Base-by-base conservation (phyloP, 2,113 vertebrate genomes). In the Datnioides undecimradiatus region DNA sequence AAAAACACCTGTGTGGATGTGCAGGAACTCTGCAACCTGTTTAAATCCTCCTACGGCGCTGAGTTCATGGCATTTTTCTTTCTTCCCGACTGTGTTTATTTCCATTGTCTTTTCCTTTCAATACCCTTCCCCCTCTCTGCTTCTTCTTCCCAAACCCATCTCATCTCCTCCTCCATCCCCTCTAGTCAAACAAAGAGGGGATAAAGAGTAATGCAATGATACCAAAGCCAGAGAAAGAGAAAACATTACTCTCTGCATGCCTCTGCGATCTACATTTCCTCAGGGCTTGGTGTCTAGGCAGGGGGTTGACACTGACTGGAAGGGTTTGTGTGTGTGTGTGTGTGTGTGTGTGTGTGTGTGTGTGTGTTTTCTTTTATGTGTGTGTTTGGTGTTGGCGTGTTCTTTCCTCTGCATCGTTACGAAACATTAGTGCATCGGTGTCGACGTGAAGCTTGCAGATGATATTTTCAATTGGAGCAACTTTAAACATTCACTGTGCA, bases 221-320 rank as follows among this genome's bases (percentile, higher is more conserved):
- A 86, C 63, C 79, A 40, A 86, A 82, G 62, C 81, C 43, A 21
- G 64, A 76, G 66, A 86, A 71, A 72, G 59, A 80, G 48, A 84
- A 73, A 80, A 62, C 82, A 80, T 85, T 71, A 57, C 65, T 79
- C 79, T 77, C 62, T 76, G 75, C 36, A 27, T 49, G 80, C 33
- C 51, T 67, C 63, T 73, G 52, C 8, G 7, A 79, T 83, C 79
- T 51, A 72, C 34, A 62, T 79, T 29, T 86, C 88, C 84, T 79
- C 14, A 6, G 77, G 85, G 83, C 66, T 82, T 19, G 55, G 38
- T 48, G 68, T 79, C 51, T 36, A 64, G 46, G 76, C 41, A 29
- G 82, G 82, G 33, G 80, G 80, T 60, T 38, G 71, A 78, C 60
- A 74, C 49, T n/a, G 78, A 54, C 77, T 69, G 66, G 34, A 72